Evolutionary conservation across 2,888 invertebrate genomes (phyloP), one percentile per base, ranked within the genome.

Genomic region (Dicranocentrus wangi): DNA sequence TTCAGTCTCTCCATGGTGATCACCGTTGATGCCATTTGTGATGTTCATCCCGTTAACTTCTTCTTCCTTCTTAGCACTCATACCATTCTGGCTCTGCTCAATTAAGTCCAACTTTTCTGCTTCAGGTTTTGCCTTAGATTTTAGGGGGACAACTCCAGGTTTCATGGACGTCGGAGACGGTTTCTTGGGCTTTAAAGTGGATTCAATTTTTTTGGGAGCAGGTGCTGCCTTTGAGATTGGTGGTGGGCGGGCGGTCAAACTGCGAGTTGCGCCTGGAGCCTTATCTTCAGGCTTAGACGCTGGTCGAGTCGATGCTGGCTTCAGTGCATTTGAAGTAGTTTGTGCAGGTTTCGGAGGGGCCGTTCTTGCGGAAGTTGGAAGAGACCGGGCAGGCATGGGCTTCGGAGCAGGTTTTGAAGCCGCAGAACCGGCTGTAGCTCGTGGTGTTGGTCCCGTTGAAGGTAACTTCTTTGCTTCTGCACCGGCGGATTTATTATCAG

Each of bases 401-500:
- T 66, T 42, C 42, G 79, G 51, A 8, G 76, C 68, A n/a, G 70
- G 71, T 1, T 61, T 73, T 0, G 51, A 17, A 28, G 51, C 13
- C 1, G 10, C 61, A 17, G 61, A 27, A 19, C 19, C 19, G 1
- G 53, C 7, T 2, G 21, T 8, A 17, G 25, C 13, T 58, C 58
- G 23, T 2, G 58, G 13, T 1, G 58, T 68, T 15, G 3, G 5
- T 47, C n/a, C 15, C 47, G 47, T 2, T n/a, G 47, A 5, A n/a
- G 47, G n/a, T 47, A 39, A 39, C n/a, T 84, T 28, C 60, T 60
- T 60, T 92, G 92, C 13, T 13, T 25, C 60, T 7, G 32, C 32
- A 8, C 28, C 28, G 5, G 17, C 17, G 28, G 60, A 17, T 28
- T 28, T 60, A 28, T 1, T 17, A 13, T 92, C 92, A 86, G 92